Base-by-base conservation (phyloP, 1,140 invertebrate species). In the Bombus affinis region DNA sequence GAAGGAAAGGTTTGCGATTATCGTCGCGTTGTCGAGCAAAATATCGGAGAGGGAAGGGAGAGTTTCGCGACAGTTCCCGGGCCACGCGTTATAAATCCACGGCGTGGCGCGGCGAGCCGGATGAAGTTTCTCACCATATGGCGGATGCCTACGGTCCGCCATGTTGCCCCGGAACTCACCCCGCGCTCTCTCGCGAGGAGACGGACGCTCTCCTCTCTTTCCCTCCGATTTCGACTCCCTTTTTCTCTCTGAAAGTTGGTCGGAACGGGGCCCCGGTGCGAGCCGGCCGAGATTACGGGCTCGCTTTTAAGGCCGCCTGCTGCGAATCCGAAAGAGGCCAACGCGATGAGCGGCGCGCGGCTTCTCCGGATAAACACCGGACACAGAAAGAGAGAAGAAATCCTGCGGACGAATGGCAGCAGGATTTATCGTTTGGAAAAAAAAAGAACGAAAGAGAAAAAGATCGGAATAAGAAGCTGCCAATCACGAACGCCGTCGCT, bases 261-360 rank as follows among this genome's bases (percentile, higher is more conserved):
- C 73, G 74, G 47, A 22, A 53, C 47, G 47, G 47, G 47, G 42
- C 74, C 53, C 74, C 42, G 71, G 35, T 76, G 77, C 86, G 83
- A 92, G 90, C 89, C 89, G 90, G 79, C 82, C 79, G 81, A 92
- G 92, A 93, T 93, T 92, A 92, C 89, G 87, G 90, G 86, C 83
- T 89, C 89, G 90, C 86, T 90, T 91, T 92, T 91, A 83, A 86
- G 89, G 88, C 90, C 89, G 91, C 89, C 89, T 87, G 91, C 91
- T 89, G 89, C 88, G 89, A 88, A 83, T 81, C 85, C 86, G 82
- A 92, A 92, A 92, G 89, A 88, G 90, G 88, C 91, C 90, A 88
- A 88, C 89, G 86, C 85, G 88, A 78, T 53, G 83, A 72, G 37
- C 15, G 39, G 35, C 72, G 57, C 65, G 77, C 59, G 62, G 80